Conservation (phyloP, 2,113 vertebrate genomes). For the Neotoma lepida region DNA sequence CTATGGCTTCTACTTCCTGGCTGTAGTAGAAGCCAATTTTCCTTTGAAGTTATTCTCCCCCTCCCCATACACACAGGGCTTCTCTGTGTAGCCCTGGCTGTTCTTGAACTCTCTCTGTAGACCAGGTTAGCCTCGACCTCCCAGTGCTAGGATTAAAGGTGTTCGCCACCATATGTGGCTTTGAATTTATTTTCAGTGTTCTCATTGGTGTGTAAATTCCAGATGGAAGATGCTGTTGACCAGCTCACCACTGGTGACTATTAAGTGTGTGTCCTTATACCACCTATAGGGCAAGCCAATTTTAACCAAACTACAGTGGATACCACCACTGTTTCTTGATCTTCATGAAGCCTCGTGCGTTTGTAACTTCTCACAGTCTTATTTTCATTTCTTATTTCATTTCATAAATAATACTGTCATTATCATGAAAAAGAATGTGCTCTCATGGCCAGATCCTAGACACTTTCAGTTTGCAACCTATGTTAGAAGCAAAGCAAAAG, state of each 20-base stretch:
- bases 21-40: neutral
- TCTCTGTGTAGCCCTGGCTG: neutral
- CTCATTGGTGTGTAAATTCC: neutral
- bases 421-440: neutral
- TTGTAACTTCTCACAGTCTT: neutral
- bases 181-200: neutral
- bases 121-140: neutral
- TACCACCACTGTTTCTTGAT: too few relatives aligned
- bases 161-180: neutral
- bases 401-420: neutral
- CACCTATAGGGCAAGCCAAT: neutral
- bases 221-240: neutral
- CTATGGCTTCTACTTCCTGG: neutral
- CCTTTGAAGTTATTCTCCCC: neutral
- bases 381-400: neutral
- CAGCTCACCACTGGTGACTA: neutral
- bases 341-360: neutral
- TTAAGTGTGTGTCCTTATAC: neutral
- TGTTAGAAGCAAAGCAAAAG: slow-evolving; percentile 31
- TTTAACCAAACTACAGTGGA: neutral
- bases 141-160: neutral
- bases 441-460: neutral
- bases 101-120: neutral
- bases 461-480: slow-evolving; percentile 1
- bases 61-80: neutral